Base-by-base conservation (phyloP, 2,113 vertebrate species). In the Rhodinocichla rosea region DNA sequence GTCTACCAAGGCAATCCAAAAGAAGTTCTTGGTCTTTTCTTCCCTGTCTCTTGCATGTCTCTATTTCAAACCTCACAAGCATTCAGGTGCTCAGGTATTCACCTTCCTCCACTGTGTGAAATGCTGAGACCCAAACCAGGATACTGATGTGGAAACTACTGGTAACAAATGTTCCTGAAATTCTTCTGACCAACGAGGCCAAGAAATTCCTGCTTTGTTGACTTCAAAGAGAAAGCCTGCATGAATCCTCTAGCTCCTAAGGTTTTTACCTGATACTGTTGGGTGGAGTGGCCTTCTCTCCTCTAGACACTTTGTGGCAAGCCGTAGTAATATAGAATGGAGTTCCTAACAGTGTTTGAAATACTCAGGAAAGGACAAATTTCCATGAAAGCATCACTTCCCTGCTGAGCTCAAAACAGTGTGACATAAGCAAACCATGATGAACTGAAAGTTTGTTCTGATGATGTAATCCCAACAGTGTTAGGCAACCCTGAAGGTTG, bases 391-490 rank as follows among this genome's bases (percentile, higher is more conserved):
- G 52, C 52, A 71, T 71, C 65, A 56, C 52, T 94, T 92, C 49
- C 52, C 30, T 5, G 6, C 28, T 53, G 21, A 90, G 35, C 69
- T 82, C 49, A 80, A 59, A 86, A 82, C 23, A 81, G 44, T 8
- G 60, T 80, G 76, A 67, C 27, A 49, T 30, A 86, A 85, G 60
- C 37, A 78, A 91, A 86, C 22, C 21, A 5, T 33, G 71, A 83
- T 62, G 55, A 94, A 73, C 37, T 62, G 55, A 83, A 95, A 92
- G 70, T 88, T 88, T 96, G 87, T 70, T 78, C 92, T 89, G 76
- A 44, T 94, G 92, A 96, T 42, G 83, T 87, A 96, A 94, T 35
- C 52, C 64, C 22, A 59, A 26, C 20, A 1, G 1, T 15, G 30
- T 92, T 91, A 77, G 74, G 89, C 76, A 95, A 93, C 40, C 45